These are phyloP conservation scores for Archips xylosteana DNA, from an alignment of 2,888 invertebrate species.

Conservation along the genomic window DNA sequence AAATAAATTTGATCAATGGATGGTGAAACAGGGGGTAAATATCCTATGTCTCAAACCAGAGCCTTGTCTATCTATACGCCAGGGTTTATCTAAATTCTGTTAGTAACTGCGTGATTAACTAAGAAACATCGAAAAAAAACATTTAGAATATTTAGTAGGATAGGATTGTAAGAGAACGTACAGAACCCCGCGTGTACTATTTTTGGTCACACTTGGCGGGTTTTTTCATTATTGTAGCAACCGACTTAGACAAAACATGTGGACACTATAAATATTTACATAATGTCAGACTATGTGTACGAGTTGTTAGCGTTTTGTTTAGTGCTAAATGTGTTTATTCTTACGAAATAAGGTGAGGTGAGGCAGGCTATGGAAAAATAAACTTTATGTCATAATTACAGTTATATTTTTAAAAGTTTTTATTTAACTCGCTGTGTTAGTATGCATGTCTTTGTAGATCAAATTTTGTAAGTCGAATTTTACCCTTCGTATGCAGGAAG, in stretches of 20 bases:
- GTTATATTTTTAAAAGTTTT: neutral
- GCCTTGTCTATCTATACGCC: no score
- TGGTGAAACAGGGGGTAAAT: no score
- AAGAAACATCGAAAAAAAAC: no score
- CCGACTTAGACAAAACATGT: slow-evolving; percentile 41
- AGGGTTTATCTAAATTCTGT: no score
- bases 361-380: neutral
- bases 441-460: no score
- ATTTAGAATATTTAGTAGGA: neutral
- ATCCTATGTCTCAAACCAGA: no score
- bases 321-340: slow-evolving; percentile 1
- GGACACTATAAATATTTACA: slow-evolving; percentile 36
- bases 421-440: no score
- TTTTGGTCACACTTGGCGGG: neutral
- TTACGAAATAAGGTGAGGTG: slow-evolving; percentile 7
- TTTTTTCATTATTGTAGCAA: slow-evolving; percentile 20
- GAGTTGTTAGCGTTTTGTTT: slow-evolving; percentile 8
- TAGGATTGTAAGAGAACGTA: neutral
- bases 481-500: no score
- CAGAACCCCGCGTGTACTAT: neutral
- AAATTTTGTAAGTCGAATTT: no score
- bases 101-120: no score
- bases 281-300: slow-evolving; percentile 23
- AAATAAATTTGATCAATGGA: no score
- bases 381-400: neutral